Conservation (phyloP, 2,113 vertebrate genomes). For the Rousettus leschenaultii region DNA sequence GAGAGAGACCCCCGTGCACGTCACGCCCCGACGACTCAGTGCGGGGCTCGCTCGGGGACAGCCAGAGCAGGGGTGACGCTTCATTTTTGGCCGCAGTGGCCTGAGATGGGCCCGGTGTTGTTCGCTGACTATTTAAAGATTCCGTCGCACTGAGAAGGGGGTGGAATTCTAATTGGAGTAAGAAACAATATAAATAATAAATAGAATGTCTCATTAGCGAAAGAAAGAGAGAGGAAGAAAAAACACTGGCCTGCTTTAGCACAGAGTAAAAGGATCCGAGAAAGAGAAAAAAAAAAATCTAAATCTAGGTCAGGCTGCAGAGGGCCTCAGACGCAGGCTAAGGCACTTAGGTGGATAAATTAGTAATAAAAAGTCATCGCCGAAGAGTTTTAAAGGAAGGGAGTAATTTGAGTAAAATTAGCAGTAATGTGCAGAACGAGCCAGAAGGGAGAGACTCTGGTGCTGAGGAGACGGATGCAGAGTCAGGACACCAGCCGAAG, state of each 20-base stretch:
- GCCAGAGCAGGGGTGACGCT: rapidly evolving
- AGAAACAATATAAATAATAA: background rate
- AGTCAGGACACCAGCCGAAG: rapidly evolving
- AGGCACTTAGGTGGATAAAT: background rate
- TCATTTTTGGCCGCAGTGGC: background rate
- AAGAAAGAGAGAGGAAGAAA: background rate
- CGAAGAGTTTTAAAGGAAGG: background rate
- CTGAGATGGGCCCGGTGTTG: background rate
- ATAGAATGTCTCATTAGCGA: background rate
- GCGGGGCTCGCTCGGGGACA: rapidly evolving
- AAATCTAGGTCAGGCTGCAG: background rate
- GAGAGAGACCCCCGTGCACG: no score
- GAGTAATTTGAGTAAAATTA: background rate
- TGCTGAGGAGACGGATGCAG: background rate
- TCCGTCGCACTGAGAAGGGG: background rate
- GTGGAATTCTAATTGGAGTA: background rate
- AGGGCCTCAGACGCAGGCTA: no score
- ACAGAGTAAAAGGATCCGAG: background rate
- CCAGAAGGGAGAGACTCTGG: background rate
- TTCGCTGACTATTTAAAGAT: background rate
- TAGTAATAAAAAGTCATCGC: background rate
- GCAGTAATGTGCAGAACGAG: background rate
- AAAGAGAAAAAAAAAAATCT: no score
- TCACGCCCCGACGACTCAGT: rapidly evolving
- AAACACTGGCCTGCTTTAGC: rapidly evolving